Percentiles rank a stretch among this genome's conserved stretches.
Conservation (phyloP, 2,113 vertebrate genomes). For the Pyxicephalus adspersus region DNA sequence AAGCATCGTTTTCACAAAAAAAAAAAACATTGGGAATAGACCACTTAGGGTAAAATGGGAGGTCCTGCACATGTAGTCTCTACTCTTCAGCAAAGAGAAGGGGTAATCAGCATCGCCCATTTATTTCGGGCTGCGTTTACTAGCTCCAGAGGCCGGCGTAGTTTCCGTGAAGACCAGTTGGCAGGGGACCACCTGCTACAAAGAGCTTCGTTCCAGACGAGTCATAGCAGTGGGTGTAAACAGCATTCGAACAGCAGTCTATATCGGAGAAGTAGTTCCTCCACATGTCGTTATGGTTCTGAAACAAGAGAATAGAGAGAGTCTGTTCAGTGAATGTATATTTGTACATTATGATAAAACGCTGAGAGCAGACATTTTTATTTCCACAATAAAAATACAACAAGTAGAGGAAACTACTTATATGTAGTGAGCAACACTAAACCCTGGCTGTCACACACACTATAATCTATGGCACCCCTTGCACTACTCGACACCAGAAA, state of each 20-base stretch:
- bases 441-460: too few relatives aligned
- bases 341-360: too few relatives aligned
- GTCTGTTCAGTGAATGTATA: neutral
- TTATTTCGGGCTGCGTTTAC: constrained; percentile 27
- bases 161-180: constrained; percentile 96
- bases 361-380: too few relatives aligned
- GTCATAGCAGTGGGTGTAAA: constrained; percentile 99
- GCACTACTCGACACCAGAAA: too few relatives aligned
- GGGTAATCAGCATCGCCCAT: neutral
- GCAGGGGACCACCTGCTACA: constrained; percentile 95
- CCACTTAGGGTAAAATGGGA: neutral
- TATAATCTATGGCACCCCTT: too few relatives aligned
- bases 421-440: too few relatives aligned
- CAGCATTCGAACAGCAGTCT: constrained; percentile 94
- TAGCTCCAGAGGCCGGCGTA: constrained; percentile 98
- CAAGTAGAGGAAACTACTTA: too few relatives aligned
- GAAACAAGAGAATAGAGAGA: constrained; percentile 41
- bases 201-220: constrained; percentile 96
- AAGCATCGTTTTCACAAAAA: constrained; percentile 29
- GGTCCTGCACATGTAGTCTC: too few relatives aligned
- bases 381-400: too few relatives aligned
- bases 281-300: constrained; percentile 98
- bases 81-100: neutral
- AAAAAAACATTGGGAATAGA: constrained; percentile 16
- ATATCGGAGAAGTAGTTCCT: constrained; percentile 98